Evolutionary conservation across 1,140 invertebrate species (phyloP).

Genomic region (Drosophila sulfurigaster): DNA sequence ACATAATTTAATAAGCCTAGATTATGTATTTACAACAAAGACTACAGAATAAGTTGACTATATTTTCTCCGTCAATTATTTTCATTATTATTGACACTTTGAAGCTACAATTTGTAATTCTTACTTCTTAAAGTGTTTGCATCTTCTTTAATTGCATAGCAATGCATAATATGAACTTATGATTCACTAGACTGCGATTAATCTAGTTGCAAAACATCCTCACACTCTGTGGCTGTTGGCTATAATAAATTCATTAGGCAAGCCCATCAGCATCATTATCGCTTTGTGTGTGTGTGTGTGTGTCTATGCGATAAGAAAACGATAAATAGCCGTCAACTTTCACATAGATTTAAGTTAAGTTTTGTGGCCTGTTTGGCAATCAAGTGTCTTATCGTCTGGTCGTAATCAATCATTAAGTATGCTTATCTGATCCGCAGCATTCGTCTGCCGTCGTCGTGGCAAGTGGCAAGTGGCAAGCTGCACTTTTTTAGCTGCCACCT

Average conservation of each 20-base stretch:
- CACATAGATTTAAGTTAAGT: constrained; percentile 26
- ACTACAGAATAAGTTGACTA: no score
- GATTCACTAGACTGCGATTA: background rate
- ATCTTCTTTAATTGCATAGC: no score
- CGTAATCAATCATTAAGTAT: constrained; percentile 68
- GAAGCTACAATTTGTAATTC: no score
- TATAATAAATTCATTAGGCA: constrained; percentile 43
- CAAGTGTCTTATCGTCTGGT: constrained; percentile 58
- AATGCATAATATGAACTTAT: no score
- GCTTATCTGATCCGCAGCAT: constrained; percentile 59
- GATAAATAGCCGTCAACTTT: constrained; percentile 45
- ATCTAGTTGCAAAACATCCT: background rate
- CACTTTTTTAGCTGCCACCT: constrained; percentile 33
- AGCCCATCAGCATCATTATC: constrained; percentile 22
- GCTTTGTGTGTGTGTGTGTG: background rate
- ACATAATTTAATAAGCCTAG: no score
- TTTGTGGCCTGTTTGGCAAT: constrained; percentile 43
- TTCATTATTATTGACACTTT: no score
- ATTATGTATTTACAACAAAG: no score
- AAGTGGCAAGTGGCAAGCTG: constrained; percentile 7
- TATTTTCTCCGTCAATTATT: no score
- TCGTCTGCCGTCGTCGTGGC: background rate
- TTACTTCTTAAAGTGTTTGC: no score
- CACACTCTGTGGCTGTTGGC: constrained; percentile 6
- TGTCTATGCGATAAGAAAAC: constrained; percentile 35